Base-by-base conservation (phyloP, 53 echinoderm and acorn worm genomes). In the Henricia sp. region DNA sequence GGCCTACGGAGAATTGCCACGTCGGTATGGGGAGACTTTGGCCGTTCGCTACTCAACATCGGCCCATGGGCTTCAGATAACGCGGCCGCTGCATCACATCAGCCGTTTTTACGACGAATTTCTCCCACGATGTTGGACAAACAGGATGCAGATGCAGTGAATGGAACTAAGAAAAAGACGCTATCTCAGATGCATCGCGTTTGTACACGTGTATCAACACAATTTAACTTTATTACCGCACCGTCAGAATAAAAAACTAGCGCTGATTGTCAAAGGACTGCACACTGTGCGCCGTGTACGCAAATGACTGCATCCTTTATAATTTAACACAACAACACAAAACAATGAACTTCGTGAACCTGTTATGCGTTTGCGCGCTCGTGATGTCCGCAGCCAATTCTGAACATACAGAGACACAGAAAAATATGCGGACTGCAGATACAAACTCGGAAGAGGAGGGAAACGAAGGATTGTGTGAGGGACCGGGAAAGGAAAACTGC, bases 141-240 rank as follows among this genome's bases (percentile, higher is more conserved):
- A 50, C 50, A 21, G n/a, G 78, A 46, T 70, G 27, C 32, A n/a
- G n/a, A n/a, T n/a, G n/a, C n/a, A n/a, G n/a, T n/a, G n/a, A n/a
- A n/a, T n/a, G n/a, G n/a, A n/a, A n/a, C n/a, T n/a, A n/a, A n/a
- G n/a, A n/a, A n/a, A n/a, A n/a, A n/a, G n/a, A n/a, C n/a, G n/a
- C n/a, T 69, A 4, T 40, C 3, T 17, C 77, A 42, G 19, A n/a
- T 16, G 14, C 42, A 41, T 21, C 32, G 1, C 10, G 20, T 19
- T 44, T 19, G 80, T 65, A 80, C 80, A 80, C 65, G 80, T 80
- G 80, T 80, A 80, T 60, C 26, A 80, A 27, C 64, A 28, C 43
- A 63, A 20, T 42, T n/a, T n/a, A n/a, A n/a, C n/a, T n/a, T n/a
- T n/a, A n/a, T n/a, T n/a, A n/a, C n/a, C n/a, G n/a, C n/a, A n/a